Evolutionary conservation across 2,113 vertebrate genomes (phyloP), one percentile per base, ranked within the genome.

Genomic region (Junco hyemalis): DNA sequence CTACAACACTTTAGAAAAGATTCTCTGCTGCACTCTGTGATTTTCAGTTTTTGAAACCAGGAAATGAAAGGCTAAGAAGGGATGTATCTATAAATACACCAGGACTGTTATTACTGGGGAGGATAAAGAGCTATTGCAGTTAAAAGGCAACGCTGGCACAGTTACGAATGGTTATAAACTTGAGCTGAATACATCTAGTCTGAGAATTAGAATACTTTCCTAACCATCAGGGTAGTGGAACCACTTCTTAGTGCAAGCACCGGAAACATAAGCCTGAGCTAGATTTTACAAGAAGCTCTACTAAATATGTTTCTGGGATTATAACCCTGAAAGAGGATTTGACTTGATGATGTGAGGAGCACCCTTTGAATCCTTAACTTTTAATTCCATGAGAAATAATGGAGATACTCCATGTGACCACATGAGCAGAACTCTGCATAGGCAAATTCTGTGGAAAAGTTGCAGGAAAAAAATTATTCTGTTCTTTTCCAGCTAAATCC

Each of bases 81-180:
- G 26, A 51, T 88, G 45, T 64, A 51, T 71, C 86, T 89, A 86
- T 86, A 89, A 96, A 74, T 84, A 91, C 19, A 74, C 76, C 64
- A 50, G 5, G 10, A 38, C 42, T 74, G 31, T 86, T 92, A 95
- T 66, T 91, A 84, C 38, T 81, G 35, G 42, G 73, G 20, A 79
- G n/a, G 60, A 78, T 86, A 60, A 92, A 70, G 45, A 70, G 28
- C 25, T 91, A 33, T 81, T 92, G 38, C 81, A 74, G 29, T 70
- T 79, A 81, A 84, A 92, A 91, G 35, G 14, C 47, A 85, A 60
- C 64, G 22, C 38, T 81, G 47, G 24, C 61, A 90, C 29, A 71
- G 72, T 28, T 87, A 66, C 4, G 23, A 77, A 56, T 35, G 5
- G 17, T 69, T 90, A 83, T 80, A 95, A 83, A 74, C 48, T 45